Percentiles rank a stretch among this genome's conserved stretches.
Conservation (phyloP, 2,888 invertebrate species). For the Dynastes tityus region DNA sequence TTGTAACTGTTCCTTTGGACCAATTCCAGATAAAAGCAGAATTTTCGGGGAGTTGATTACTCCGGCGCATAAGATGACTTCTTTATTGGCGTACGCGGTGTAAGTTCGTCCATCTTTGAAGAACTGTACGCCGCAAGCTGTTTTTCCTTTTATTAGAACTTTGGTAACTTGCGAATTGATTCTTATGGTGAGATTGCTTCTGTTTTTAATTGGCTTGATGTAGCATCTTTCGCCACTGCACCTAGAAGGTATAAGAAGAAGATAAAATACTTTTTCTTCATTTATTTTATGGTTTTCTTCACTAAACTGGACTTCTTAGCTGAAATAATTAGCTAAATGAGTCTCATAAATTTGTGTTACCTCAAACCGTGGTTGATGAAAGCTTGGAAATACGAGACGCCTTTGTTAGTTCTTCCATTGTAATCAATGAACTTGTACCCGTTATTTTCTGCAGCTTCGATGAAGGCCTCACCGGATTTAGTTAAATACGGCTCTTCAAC, state of each 20-base stretch:
- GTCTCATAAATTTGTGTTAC: background rate
- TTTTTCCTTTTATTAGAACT: constrained; percentile 74
- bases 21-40: constrained; percentile 71
- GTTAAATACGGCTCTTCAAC: constrained; percentile 67
- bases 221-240: constrained; percentile 52
- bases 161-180: constrained; percentile 74
- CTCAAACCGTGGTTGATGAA: constrained; percentile 72
- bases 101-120: constrained; percentile 56
- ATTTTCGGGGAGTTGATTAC: constrained; percentile 71
- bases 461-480: constrained; percentile 71
- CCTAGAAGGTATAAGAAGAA: background rate
- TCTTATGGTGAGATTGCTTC: constrained; percentile 17
- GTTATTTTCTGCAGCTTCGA: constrained; percentile 75
- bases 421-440: constrained; percentile 76
- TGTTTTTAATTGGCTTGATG: constrained; percentile 11
- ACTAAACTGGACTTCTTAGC: too few relatives aligned
- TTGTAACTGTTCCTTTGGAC: constrained; percentile 63
- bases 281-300: too few relatives aligned
- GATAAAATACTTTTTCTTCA: too few relatives aligned
- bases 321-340: too few relatives aligned
- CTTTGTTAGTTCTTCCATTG: constrained; percentile 74
- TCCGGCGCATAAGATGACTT: constrained; percentile 74
- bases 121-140: constrained; percentile 69
- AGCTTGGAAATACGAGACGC: constrained; percentile 73
- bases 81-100: constrained; percentile 68